Evolutionary conservation across 2,113 vertebrate species (phyloP).

Genomic region (Myodes glareolus): DNA sequence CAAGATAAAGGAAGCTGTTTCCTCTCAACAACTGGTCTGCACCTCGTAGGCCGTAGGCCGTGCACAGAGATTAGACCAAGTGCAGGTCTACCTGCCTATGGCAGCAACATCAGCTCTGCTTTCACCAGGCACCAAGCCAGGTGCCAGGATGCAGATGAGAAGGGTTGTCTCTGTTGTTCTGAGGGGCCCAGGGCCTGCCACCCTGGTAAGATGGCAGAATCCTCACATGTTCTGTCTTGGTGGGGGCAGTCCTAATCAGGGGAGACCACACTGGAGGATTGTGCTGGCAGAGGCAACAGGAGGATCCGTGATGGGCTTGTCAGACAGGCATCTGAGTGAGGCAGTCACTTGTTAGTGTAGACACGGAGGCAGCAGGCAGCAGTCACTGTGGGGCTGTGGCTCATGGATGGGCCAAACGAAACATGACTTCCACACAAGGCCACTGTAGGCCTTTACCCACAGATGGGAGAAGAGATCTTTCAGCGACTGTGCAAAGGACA

Average conservation of each 20-base stretch:
- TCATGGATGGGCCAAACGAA: neutral
- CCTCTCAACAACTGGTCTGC: neutral
- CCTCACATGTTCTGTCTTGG: neutral
- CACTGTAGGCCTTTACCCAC: neutral
- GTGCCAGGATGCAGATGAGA: neutral
- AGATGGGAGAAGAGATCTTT: neutral
- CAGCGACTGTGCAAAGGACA: neutral
- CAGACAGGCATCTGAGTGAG: neutral
- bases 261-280: neutral
- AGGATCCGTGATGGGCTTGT: neutral
- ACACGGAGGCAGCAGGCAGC: neutral
- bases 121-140: neutral
- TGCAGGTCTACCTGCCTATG: rapidly evolving
- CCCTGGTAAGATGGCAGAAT: neutral
- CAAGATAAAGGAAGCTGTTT: neutral
- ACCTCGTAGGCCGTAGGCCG: rapidly evolving
- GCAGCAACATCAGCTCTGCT: rapidly evolving
- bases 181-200: neutral
- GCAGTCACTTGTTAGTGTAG: neutral
- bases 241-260: no score
- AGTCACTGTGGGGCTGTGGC: neutral
- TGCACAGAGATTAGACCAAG: neutral
- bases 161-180: neutral
- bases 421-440: neutral
- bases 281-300: neutral